Evolutionary conservation across 2,888 invertebrate genomes (phyloP).

Genomic region (Saturnia japonica): DNA sequence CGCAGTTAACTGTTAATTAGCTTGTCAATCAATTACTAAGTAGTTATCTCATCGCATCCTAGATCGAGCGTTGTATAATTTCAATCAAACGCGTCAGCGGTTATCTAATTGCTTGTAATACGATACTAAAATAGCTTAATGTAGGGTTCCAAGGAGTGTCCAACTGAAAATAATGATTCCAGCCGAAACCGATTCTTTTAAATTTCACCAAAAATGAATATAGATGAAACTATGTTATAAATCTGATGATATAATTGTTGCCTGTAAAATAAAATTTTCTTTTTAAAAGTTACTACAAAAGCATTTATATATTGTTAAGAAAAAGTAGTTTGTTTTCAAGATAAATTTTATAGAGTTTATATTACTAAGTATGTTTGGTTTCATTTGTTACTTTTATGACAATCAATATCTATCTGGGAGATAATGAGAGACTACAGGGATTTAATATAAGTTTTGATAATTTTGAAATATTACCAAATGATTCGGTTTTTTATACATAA

Average conservation of each 20-base stretch:
- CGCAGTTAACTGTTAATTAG: constrained; percentile 20
- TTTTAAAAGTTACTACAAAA: not conserved
- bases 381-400: not conserved
- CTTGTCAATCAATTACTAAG: constrained; percentile 18
- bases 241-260: not conserved
- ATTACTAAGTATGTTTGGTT: too few relatives aligned
- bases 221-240: not conserved
- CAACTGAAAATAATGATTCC: not conserved
- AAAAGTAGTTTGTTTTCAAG: not conserved
- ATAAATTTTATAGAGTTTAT: not conserved
- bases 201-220: not conserved
- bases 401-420: too few relatives aligned
- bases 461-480: too few relatives aligned
- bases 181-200: not conserved
- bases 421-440: too few relatives aligned
- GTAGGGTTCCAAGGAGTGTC: not conserved
- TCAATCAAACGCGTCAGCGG: constrained; percentile 56
- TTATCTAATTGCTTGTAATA: constrained; percentile 47
- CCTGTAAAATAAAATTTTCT: not conserved
- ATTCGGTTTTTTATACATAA: too few relatives aligned
- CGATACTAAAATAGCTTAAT: not conserved
- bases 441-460: too few relatives aligned
- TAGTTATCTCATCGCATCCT: constrained; percentile 17
- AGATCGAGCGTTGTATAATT: constrained; percentile 56
- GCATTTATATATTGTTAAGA: not conserved